Conservation (phyloP, 1,140 invertebrate genomes). For the Drosophila erecta region DNA sequence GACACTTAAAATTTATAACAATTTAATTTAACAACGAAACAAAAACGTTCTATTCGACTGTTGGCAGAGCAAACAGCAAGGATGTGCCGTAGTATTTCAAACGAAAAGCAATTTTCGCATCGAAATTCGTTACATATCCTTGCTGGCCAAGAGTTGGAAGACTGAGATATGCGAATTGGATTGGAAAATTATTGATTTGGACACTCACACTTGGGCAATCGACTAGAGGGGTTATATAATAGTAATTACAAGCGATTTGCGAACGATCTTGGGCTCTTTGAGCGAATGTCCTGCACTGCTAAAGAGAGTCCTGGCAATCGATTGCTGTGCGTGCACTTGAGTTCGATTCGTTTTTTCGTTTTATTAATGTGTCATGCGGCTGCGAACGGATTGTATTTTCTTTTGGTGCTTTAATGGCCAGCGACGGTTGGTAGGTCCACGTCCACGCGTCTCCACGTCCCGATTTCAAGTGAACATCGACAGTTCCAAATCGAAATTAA, state of each 20-base stretch:
- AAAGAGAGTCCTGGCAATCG: conserved; percentile 38
- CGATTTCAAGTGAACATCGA: conserved; percentile 84
- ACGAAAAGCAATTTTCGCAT: background rate
- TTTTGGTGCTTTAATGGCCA: conserved; percentile 55
- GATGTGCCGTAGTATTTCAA: conserved; percentile 36
- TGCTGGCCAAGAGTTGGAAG: conserved; percentile 29
- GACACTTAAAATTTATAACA: conserved; percentile 85
- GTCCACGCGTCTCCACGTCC: conserved; percentile 84
- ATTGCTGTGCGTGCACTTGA: conserved; percentile 43
- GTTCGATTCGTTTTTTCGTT: conserved; percentile 38
- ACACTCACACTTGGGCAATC: conserved; percentile 51
- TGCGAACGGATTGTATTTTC: conserved; percentile 47
- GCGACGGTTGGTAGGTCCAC: conserved; percentile 76
- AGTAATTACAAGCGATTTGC: conserved; percentile 2
- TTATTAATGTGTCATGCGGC: conserved; percentile 54
- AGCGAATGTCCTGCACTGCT: conserved; percentile 35
- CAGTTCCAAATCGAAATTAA: conserved; percentile 84
- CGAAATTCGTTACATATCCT: conserved; percentile 35
- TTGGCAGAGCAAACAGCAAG: conserved; percentile 44
- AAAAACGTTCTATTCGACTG: conserved; percentile 27
- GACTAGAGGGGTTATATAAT: conserved; percentile 55
- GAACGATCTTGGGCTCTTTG: conserved; percentile 1
- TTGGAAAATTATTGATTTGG: conserved; percentile 18
- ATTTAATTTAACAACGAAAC: conserved; percentile 76
- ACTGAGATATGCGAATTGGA: conserved; percentile 19